A percentile compares a stretch with the other conserved stretches of the same genome.
Evolutionary conservation across 1,140 invertebrate genomes (phyloP).

Genomic region (Drosophila athabasca): DNA sequence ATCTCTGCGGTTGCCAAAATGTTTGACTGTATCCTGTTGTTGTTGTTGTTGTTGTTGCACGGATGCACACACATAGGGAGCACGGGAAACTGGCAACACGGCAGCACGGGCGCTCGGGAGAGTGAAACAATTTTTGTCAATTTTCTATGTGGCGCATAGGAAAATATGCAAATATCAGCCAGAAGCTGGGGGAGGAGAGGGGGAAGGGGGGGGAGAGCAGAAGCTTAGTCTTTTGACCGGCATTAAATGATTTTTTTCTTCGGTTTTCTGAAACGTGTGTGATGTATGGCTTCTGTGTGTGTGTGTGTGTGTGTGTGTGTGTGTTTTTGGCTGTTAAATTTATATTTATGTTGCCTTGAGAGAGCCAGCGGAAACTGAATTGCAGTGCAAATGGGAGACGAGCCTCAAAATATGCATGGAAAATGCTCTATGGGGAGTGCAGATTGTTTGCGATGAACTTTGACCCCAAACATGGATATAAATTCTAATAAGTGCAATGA

Average conservation of each 20-base stretch:
- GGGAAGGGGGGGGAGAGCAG: neutral
- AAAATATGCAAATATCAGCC: slow-evolving; percentile 54
- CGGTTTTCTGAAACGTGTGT: neutral
- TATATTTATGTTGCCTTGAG: slow-evolving; percentile 45
- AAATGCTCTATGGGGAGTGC: slow-evolving; percentile 18
- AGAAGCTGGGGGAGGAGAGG: neutral
- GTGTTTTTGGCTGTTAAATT: slow-evolving; percentile 18
- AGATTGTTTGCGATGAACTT: slow-evolving; percentile 40
- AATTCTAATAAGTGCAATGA: slow-evolving; percentile 30
- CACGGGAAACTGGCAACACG: too few species aligned
- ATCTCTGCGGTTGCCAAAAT: slow-evolving; percentile 16
- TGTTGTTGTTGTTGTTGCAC: slow-evolving; percentile 11
- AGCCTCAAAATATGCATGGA: slow-evolving; percentile 15
- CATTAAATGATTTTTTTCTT: slow-evolving; percentile 33
- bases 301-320: neutral
- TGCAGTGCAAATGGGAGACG: neutral
- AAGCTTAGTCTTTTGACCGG: slow-evolving; percentile 30
- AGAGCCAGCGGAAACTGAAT: neutral
- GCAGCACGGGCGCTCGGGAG: too few species aligned
- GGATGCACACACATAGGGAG: neutral
- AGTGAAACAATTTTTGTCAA: slow-evolving; percentile 35
- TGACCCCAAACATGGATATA: slow-evolving; percentile 6
- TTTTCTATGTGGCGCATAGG: slow-evolving; percentile 30
- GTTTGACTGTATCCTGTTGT: slow-evolving; percentile 6
- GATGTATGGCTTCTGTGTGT: neutral